These are phyloP conservation scores for Chiloscyllium punctatum DNA, from an alignment of 2,797 vertebrate species.

Conservation along the genomic window DNA sequence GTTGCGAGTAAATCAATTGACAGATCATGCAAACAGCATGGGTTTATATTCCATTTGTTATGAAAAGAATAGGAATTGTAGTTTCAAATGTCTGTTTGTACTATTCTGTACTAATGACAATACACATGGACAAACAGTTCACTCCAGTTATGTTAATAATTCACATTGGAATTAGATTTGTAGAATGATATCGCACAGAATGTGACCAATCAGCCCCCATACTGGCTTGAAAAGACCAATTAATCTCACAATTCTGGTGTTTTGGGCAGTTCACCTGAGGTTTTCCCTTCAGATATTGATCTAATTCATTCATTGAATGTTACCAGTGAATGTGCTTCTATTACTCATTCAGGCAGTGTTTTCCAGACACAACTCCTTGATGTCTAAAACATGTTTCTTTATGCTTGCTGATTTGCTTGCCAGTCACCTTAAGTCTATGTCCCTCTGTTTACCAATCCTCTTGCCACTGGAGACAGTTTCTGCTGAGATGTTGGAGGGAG, in stretches of 20 bases:
- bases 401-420: neutral
- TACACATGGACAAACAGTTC: neutral
- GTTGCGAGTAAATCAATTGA: neutral
- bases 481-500: neutral
- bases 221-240: neutral
- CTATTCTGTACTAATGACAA: neutral
- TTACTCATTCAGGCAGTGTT: neutral
- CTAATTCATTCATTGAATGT: neutral
- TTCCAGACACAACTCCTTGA: neutral
- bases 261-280: neutral
- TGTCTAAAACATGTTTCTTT: neutral
- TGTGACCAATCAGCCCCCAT: neutral
- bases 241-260: neutral
- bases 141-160: neutral
- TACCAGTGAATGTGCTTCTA: neutral
- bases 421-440: neutral
- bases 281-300: neutral
- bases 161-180: neutral
- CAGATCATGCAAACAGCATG: neutral
- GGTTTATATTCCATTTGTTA: too few relatives aligned
- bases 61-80: neutral
- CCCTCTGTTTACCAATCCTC: neutral
- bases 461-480: neutral
- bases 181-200: neutral
- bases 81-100: neutral